Evolutionary conservation across 2,888 invertebrate genomes (phyloP), one percentile per base, ranked within the genome.

Genomic region (Dicyrtoma fusca): DNA sequence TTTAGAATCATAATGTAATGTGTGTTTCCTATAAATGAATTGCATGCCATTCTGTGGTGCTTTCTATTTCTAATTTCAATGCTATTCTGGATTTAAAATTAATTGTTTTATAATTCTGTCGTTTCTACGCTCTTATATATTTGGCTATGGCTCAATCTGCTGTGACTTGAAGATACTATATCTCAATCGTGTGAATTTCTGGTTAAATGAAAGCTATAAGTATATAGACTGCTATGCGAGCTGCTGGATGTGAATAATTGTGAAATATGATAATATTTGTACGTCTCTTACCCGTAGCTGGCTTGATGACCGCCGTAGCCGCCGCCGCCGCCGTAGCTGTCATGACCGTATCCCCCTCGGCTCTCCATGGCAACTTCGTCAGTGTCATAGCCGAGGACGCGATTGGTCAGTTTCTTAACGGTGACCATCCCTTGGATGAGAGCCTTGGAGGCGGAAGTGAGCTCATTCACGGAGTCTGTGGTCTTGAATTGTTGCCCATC

Each of bases 351-450:
- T 6, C 78, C 79, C 23, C 79, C 80, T 65, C 79, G 69, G 47
- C 77, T 77, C 44, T 81, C 80, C 34, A 77, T 76, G 13, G 71
- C 74, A 42, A 71, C 75, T 34, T 77, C 77, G 45, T 74, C 77
- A 14, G 78, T 79, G 70, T 81, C 77, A 66, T 77, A 79, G 13
- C 79, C 80, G 10, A 81, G 70, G 0, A 81, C 80, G 14, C 80
- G 75, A 51, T 79, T 79, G 14, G 80, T 81, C 17, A 81, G 53
- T 63, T 77, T 77, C 57, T 81, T 81, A 3, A 81, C 77, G 0
- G 79, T 77, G 64, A 81, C 73, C 79, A 81, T 77, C 23, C 80
- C 80, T 53, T 81, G 79, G 44, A 81, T 77, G 42, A 81, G 74
- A 19, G 80, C 73, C 69, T 79, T 78, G 10, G 79, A 77, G 0